phyloP scores from a whole-genome alignment of 2,113 vertebrate genomes.

The Triplophysa siluroides region DNA sequence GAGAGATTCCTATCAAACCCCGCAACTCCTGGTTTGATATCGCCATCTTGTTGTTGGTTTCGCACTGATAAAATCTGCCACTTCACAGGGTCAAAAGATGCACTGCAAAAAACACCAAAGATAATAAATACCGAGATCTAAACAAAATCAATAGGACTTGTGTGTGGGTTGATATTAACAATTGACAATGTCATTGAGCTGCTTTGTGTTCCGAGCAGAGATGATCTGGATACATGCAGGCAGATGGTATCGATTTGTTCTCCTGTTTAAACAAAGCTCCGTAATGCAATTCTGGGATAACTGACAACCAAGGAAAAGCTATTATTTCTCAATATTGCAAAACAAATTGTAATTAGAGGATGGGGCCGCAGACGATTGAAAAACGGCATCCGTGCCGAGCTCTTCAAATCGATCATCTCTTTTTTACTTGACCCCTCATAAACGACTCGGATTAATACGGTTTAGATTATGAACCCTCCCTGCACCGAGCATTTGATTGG shows the following conservation, averaged over 20 bases:
- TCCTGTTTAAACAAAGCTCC: constrained; percentile 57
- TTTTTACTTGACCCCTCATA: constrained; percentile 61
- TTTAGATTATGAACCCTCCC: constrained; percentile 53
- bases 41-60: constrained; percentile 2
- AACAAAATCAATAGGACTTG: constrained; percentile 45
- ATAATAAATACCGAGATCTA: constrained; percentile 46
- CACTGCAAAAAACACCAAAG: constrained; percentile 14
- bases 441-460: constrained; percentile 60
- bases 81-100: constrained; percentile 39
- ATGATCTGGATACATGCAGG: constrained; percentile 46
- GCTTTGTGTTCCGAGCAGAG: constrained; percentile 28
- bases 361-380: constrained; percentile 28
- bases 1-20: constrained; percentile 11
- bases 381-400: not conserved
- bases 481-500: constrained; percentile 40
- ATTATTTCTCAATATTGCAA: constrained; percentile 63
- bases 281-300: constrained; percentile 58
- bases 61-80: constrained; percentile 27
- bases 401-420: constrained; percentile 47
- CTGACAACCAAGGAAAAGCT: constrained; percentile 53
- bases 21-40: constrained; percentile 15
- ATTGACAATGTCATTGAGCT: constrained; percentile 42
- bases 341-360: constrained; percentile 61
- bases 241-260: constrained; percentile 58
- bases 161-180: constrained; percentile 52